Conservation (phyloP, 2,113 vertebrate genomes). For the Coptodon rendalli region DNA sequence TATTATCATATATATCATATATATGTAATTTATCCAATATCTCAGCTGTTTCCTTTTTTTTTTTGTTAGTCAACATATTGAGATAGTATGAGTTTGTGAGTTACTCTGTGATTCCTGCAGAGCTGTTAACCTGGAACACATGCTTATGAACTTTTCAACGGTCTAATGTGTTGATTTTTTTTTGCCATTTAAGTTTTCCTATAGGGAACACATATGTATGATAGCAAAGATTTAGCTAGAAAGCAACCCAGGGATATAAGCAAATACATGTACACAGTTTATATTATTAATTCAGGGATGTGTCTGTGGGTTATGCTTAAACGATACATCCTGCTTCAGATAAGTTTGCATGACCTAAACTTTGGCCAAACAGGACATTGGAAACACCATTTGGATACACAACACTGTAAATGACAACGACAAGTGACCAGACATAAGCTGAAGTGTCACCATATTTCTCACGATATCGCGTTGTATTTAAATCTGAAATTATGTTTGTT, state of each 20-base stretch:
- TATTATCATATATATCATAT: too few species aligned
- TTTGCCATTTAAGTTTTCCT: too few species aligned
- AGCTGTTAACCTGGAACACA: too few species aligned
- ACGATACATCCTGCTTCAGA: conserved; percentile 13
- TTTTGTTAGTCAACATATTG: too few species aligned
- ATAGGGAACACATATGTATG: neutral
- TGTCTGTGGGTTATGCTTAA: neutral
- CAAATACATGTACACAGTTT: neutral
- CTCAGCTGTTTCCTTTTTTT: too few species aligned
- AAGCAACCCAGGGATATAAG: neutral
- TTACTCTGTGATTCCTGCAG: too few species aligned
- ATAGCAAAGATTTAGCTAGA: neutral
- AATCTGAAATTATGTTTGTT: neutral
- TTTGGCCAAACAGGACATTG: neutral
- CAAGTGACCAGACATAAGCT: neutral
- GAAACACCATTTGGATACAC: neutral
- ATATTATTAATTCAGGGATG: neutral
- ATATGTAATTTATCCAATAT: too few species aligned
- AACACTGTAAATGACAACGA: neutral
- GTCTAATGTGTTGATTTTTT: too few species aligned
- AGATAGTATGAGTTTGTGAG: too few species aligned
- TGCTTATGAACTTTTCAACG: too few species aligned
- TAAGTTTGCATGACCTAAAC: neutral
- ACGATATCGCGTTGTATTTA: neutral
- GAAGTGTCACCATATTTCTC: neutral